phyloP scores from a whole-genome alignment of 1,140 invertebrate species.

The Hyles euphorbiae region DNA sequence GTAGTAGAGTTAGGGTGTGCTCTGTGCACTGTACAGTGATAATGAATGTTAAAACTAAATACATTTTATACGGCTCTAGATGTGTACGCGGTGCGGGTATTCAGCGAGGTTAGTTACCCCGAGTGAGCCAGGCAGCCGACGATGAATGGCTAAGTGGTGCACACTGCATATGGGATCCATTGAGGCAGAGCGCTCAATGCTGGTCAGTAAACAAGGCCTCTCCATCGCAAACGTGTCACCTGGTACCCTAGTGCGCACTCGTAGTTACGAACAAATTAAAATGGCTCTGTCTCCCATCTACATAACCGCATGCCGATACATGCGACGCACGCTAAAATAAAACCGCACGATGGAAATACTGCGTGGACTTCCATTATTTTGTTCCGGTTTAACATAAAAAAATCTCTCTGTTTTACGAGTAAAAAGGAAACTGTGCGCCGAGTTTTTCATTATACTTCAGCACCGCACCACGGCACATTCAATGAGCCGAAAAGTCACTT shows the following conservation, averaged over 20 bases:
- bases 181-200: constrained; percentile 46
- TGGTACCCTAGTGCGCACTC: constrained; percentile 41
- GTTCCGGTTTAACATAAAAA: no score
- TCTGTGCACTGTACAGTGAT: no score
- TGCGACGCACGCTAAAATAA: no score
- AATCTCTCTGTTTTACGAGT: not conserved
- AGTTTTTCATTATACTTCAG: not conserved
- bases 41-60: constrained; percentile 7
- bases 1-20: no score
- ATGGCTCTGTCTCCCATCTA: not conserved
- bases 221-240: constrained; percentile 54
- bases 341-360: no score
- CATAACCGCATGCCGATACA: not conserved
- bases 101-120: constrained; percentile 46
- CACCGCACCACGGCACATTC: constrained; percentile 12
- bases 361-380: no score
- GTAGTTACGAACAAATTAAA: constrained; percentile 23
- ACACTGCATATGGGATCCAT: constrained; percentile 37
- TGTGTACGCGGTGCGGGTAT: not conserved
- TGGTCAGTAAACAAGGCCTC: constrained; percentile 53
- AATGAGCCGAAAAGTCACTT: constrained; percentile 22
- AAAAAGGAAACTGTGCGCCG: not conserved
- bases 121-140: constrained; percentile 32
- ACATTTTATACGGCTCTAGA: not conserved
- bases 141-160: constrained; percentile 55